These are phyloP conservation scores for Pangasius larnaudii DNA, from an alignment of 2,797 vertebrate genomes.

Conservation along the genomic window DNA sequence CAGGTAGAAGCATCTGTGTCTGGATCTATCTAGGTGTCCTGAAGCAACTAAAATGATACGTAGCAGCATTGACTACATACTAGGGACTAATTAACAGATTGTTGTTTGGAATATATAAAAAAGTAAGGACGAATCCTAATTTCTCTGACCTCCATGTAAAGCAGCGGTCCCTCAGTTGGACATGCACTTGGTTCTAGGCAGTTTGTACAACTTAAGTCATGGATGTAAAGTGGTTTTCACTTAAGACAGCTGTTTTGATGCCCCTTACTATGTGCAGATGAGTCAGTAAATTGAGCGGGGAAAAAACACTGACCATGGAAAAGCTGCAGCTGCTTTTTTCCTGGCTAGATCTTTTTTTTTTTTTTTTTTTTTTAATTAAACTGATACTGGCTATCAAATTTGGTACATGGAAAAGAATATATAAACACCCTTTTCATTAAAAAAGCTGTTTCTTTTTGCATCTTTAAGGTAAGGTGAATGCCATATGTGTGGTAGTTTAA, in stretches of 20 bases:
- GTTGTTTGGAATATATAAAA: background rate
- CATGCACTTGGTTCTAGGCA: background rate
- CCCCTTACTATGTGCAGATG: background rate
- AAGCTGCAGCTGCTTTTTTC: constrained; percentile 17
- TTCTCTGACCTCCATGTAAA: background rate
- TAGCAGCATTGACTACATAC: background rate
- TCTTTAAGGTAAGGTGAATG: background rate
- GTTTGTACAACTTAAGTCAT: background rate
- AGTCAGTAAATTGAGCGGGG: background rate
- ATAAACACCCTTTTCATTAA: background rate
- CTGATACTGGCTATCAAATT: background rate
- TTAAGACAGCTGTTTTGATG: background rate
- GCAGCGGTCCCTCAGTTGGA: background rate
- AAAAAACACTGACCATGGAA: background rate
- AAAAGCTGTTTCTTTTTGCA: background rate
- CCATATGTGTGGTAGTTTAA: background rate
- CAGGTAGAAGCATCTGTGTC: background rate
- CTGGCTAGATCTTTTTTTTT: no score
- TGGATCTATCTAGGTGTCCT: background rate
- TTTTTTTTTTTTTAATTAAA: background rate
- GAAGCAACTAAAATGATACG: background rate
- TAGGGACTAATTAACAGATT: background rate
- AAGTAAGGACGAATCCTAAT: background rate
- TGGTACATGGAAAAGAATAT: background rate
- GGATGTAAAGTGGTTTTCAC: background rate